phyloP scores from a whole-genome alignment of 2,113 vertebrate species.

The Pseudorectes ferrugineus region DNA sequence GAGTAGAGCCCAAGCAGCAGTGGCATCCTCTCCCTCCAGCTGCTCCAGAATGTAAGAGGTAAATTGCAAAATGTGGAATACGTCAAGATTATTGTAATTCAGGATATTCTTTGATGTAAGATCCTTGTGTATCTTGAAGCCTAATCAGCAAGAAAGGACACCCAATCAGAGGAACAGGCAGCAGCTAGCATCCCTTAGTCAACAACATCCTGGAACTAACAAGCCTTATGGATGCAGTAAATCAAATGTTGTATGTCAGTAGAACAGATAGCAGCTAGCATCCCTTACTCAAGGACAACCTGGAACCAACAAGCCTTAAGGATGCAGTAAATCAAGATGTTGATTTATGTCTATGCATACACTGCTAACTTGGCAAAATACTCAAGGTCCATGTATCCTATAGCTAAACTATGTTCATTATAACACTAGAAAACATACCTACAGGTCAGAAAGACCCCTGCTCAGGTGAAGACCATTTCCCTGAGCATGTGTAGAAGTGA shows the following conservation, averaged over 20 bases:
- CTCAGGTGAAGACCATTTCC: neutral
- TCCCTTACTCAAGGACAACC: neutral
- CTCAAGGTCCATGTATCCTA: neutral
- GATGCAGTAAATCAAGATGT: neutral
- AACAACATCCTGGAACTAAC: neutral
- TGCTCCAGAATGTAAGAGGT: neutral
- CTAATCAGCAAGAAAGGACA: neutral
- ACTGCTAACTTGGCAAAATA: neutral
- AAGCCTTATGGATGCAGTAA: neutral
- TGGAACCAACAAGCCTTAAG: neutral
- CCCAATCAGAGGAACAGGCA: neutral
- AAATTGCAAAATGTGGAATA: neutral
- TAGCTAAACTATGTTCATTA: neutral
- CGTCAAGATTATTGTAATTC: neutral
- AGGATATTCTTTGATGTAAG: neutral
- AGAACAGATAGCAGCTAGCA: neutral
- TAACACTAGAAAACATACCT: neutral
- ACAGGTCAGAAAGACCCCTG: neutral
- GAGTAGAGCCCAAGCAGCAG: neutral
- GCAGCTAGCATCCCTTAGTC: neutral
- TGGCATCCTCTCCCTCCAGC: neutral
- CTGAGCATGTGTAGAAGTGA: neutral
- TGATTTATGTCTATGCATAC: neutral
- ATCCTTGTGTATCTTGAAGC: neutral
- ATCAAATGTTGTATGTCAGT: neutral